phyloP scores from a whole-genome alignment of 2,113 vertebrate genomes.

The Mirza zaza region DNA sequence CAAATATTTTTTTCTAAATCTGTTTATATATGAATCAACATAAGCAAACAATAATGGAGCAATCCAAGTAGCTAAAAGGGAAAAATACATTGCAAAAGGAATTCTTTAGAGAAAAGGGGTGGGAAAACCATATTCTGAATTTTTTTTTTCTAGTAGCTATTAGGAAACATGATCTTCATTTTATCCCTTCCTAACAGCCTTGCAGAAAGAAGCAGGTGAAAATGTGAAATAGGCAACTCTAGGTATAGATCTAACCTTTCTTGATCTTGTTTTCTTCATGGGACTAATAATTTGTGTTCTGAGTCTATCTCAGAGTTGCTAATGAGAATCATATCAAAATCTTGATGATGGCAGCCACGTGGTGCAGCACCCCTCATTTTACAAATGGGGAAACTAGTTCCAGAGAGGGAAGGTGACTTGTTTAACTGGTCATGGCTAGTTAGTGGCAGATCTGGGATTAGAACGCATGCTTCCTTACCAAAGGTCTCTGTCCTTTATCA shows the following conservation, averaged over 20 bases:
- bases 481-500: not conserved
- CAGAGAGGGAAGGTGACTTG: not conserved
- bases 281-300: not conserved
- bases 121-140: not conserved
- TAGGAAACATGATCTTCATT: not conserved
- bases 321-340: conserved; percentile 12
- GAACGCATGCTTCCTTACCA: not conserved
- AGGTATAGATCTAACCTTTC: not conserved
- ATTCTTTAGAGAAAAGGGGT: not conserved
- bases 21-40: not conserved
- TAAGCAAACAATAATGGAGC: not conserved
- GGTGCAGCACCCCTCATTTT: not conserved
- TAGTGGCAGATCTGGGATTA: not conserved
- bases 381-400: not conserved
- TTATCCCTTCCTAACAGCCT: not conserved
- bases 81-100: not conserved
- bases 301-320: not conserved
- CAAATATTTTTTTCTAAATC: not conserved
- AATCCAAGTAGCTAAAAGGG: conserved; percentile 8
- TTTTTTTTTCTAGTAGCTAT: conserved; percentile 35
- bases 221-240: not conserved
- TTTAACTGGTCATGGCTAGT: not conserved
- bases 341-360: not conserved
- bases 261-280: not conserved
- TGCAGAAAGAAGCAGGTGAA: not conserved